These are phyloP conservation scores for Cheilosia urbana DNA, from an alignment of 2,888 invertebrate genomes.

Conservation along the genomic window DNA sequence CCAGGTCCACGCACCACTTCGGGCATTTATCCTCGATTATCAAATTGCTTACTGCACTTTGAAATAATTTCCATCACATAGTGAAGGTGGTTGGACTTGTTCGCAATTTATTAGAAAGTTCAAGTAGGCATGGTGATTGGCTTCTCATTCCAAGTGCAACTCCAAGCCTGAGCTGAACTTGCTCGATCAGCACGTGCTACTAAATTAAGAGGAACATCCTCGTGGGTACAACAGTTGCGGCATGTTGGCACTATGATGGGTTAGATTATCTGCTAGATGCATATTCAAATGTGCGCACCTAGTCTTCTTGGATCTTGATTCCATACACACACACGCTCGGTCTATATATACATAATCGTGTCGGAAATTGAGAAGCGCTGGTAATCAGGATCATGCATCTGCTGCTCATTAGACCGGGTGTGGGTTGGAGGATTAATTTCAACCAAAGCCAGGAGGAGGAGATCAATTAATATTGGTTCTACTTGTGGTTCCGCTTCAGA, in stretches of 20 bases:
- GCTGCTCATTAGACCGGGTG: slow-evolving; percentile 30
- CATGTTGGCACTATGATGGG: slow-evolving; percentile 26
- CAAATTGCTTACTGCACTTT: slow-evolving; percentile 61
- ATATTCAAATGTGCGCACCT: slow-evolving; percentile 23
- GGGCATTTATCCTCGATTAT: slow-evolving; percentile 60
- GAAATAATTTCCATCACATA: slow-evolving; percentile 39
- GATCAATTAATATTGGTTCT: slow-evolving; percentile 55
- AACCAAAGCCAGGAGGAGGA: slow-evolving; percentile 39
- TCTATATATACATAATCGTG: slow-evolving; percentile 21
- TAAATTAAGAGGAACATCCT: slow-evolving; percentile 26
- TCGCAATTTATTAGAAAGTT: slow-evolving; percentile 53
- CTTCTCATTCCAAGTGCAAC: slow-evolving; percentile 3
- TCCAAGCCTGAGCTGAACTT: not conserved
- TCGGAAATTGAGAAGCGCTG: slow-evolving; percentile 33
- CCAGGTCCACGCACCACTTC: slow-evolving; percentile 64
- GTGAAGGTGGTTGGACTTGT: slow-evolving; percentile 69
- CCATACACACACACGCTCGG: slow-evolving; percentile 21
- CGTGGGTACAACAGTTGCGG: slow-evolving; percentile 5
- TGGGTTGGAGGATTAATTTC: slow-evolving; percentile 24
- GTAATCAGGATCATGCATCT: slow-evolving; percentile 58
- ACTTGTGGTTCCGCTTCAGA: not conserved
- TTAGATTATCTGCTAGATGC: slow-evolving; percentile 49
- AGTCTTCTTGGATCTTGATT: slow-evolving; percentile 55
- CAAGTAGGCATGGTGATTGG: slow-evolving; percentile 34
- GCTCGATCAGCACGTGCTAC: slow-evolving; percentile 50